Evolutionary conservation across 2,797 vertebrate species (phyloP).

Genomic region (Tauraco hartlaubi): DNA sequence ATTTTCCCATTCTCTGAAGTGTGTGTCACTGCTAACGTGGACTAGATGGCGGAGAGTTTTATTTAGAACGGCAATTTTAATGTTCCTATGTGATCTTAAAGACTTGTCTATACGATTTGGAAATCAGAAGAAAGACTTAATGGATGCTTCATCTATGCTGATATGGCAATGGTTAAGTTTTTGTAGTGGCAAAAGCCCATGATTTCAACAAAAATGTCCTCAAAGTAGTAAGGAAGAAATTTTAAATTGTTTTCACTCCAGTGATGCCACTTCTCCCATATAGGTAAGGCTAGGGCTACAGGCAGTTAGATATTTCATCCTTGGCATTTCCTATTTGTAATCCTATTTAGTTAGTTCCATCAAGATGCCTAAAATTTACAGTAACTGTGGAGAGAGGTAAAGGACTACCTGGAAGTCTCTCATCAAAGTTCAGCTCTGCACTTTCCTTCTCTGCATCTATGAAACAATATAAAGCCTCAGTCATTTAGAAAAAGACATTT

Average conservation of each 20-base stretch:
- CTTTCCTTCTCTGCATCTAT: not conserved
- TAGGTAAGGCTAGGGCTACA: not conserved
- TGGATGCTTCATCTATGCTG: not conserved
- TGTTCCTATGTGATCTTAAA: not conserved
- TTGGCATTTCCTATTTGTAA: not conserved
- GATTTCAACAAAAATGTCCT: not conserved
- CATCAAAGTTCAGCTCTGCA: not conserved
- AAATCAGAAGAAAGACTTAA: not conserved
- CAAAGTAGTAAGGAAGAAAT: not conserved
- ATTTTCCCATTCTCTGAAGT: not conserved
- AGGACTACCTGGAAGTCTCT: not conserved
- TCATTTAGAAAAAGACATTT: not conserved
- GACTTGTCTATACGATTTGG: not conserved
- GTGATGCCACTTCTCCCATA: not conserved
- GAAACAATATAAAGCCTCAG: not conserved
- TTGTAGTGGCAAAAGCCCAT: not conserved
- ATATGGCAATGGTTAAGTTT: not conserved
- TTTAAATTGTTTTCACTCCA: not conserved
- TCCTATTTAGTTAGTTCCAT: not conserved
- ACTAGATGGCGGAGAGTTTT: not conserved
- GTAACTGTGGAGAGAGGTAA: not conserved
- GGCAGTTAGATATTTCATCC: not conserved
- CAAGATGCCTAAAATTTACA: not conserved
- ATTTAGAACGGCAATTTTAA: not conserved
- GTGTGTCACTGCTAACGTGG: not conserved